Evolutionary conservation across 1,140 invertebrate species (phyloP), one percentile per base, ranked within the genome.

Genomic region (Drosophila jambulina): DNA sequence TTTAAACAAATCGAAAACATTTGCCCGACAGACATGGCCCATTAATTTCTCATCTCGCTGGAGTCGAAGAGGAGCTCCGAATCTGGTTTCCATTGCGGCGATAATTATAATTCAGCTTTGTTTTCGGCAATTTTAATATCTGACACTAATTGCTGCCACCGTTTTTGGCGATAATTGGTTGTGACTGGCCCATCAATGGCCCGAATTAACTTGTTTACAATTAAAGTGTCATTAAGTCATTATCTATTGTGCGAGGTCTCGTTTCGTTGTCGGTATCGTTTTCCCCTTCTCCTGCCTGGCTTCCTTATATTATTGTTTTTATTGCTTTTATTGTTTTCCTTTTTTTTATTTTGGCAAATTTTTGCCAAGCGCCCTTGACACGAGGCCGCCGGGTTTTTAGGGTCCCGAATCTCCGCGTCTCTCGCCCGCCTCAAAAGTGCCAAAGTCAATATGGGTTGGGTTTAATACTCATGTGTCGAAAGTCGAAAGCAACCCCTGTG

Each of bases 201-300:
- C 61, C 72, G 87, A 90, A 88, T 88, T 84, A 88, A 88, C 84
- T 88, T 84, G 84, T 88, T 88, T 84, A 82, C 84, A 88, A 88
- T 88, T 88, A 88, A 84, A 88, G 79, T 72, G 78, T 88, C 84
- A 88, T 88, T 88, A 88, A 84, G 84, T 78, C 79, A 88, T 88
- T 90, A 88, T 88, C 85, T 79, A 84, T 90, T 90, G 76, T 88
- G 77, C 82, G 67, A 70, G 71, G 59, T 70, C 45, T 72, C 23
- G 56, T 59, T 72, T 51, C 36, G 25, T 61, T 38, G 12, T 56
- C 34, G 53, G 53, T 25, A 56, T 56, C 53, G 53, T 56, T 23
- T 56, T 38, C 29, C 29, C 45, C 29, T 49, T 48, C 59, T 32
- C 29, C 43, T 19, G 8, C 4, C 1, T 17, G 10, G 29, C 3